phyloP scores from a whole-genome alignment of 1,140 invertebrate genomes.

The Penaeus chinensis region DNA sequence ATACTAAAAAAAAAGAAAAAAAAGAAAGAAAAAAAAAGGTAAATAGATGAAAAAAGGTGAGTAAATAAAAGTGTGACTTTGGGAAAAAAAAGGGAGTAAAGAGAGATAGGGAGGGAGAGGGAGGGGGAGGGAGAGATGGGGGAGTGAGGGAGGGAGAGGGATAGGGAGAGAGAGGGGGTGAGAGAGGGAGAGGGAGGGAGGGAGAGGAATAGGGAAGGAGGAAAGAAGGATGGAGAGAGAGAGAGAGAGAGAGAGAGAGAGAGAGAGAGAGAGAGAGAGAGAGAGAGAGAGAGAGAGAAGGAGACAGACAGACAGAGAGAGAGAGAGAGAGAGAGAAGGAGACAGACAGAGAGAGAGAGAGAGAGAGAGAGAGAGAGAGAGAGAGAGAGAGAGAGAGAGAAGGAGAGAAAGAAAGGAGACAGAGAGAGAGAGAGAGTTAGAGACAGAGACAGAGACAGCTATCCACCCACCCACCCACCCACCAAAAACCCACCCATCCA shows the following conservation, averaged over 20 bases:
- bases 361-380: not conserved
- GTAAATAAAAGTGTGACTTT: too few relatives aligned
- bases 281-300: conserved; percentile 37
- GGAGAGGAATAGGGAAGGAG: not conserved
- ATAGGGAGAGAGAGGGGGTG: conserved; percentile 18
- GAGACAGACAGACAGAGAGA: conserved; percentile 21
- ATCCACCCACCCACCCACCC: too few relatives aligned
- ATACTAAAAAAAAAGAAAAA: too few relatives aligned
- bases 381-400: too few relatives aligned
- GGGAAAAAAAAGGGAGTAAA: not conserved
- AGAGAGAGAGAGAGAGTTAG: too few relatives aligned
- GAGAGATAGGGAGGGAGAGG: not conserved
- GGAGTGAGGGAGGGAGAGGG: not conserved
- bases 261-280: not conserved
- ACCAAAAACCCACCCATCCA: too few relatives aligned
- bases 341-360: conserved; percentile 12
- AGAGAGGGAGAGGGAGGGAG: conserved; percentile 23
- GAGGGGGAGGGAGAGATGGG: not conserved
- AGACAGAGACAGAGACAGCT: too few relatives aligned
- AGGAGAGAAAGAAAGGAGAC: too few relatives aligned
- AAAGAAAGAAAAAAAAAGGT: too few relatives aligned
- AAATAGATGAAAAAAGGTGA: too few relatives aligned
- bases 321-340: conserved; percentile 26
- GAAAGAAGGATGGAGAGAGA: not conserved
- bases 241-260: not conserved